Conservation (phyloP, 2,113 vertebrate genomes). For the Leptodactylus fuscus region DNA sequence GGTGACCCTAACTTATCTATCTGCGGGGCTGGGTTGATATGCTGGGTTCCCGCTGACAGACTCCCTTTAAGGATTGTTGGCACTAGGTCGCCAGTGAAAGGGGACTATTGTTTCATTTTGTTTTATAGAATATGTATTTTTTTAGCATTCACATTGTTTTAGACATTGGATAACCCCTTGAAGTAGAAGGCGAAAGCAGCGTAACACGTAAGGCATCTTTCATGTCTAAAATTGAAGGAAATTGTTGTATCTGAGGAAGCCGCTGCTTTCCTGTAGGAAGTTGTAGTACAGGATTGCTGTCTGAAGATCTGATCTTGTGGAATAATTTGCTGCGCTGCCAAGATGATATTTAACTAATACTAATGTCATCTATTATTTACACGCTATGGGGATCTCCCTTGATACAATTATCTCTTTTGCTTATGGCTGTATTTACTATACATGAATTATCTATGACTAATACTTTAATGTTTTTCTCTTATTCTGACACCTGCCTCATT, state of each 20-base stretch:
- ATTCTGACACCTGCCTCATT: background rate
- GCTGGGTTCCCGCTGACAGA: too few relatives aligned
- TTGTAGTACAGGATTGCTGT: slow-evolving; percentile 8
- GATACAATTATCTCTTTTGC: slow-evolving; percentile 7
- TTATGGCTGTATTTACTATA: background rate
- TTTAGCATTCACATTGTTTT: too few relatives aligned
- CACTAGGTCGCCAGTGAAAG: too few relatives aligned
- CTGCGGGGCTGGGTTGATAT: too few relatives aligned
- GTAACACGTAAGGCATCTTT: background rate
- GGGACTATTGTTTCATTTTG: too few relatives aligned
- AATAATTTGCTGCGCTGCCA: slow-evolving; percentile 30
- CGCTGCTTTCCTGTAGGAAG: slow-evolving; percentile 44
- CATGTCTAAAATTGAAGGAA: background rate
- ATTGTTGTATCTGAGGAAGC: slow-evolving; percentile 16
- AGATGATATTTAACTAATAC: background rate
- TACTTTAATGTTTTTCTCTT: slow-evolving; percentile 5
- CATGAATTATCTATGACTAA: slow-evolving; percentile 19
- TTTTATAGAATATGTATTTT: too few relatives aligned
- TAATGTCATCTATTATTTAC: slow-evolving; percentile 15
- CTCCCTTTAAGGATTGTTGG: too few relatives aligned
- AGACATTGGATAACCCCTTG: too few relatives aligned
- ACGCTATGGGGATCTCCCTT: slow-evolving; percentile 1
- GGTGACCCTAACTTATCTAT: too few relatives aligned
- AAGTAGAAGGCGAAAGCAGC: background rate
- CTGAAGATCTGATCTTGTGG: slow-evolving; percentile 20